Percentiles rank a stretch among this genome's conserved stretches.
phyloP scores from a whole-genome alignment of 1,140 invertebrate genomes.

The Andrena cerasifolii region DNA sequence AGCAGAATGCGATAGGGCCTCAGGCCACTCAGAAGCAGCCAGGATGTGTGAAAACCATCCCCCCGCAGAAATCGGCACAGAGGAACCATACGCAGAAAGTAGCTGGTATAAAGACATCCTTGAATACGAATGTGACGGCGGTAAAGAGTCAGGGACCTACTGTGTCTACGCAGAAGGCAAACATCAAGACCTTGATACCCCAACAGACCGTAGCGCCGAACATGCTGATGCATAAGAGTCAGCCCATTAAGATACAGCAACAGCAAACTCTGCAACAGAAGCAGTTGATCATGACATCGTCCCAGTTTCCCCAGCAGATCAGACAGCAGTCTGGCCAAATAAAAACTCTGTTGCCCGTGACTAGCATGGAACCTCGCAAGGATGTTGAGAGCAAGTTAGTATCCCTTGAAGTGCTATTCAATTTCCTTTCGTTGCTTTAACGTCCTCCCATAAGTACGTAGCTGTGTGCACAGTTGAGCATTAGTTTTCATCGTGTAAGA shows the following conservation, averaged over 20 bases:
- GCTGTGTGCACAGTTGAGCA: too few relatives aligned
- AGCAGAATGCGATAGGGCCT: conserved; percentile 67
- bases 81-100: conserved; percentile 73
- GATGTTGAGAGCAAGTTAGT: conserved; percentile 72
- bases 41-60: conserved; percentile 79
- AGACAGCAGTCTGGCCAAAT: conserved; percentile 70
- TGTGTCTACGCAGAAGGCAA: conserved; percentile 59
- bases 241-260: conserved; percentile 73
- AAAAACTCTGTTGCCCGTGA: conserved; percentile 73
- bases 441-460: not conserved
- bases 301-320: conserved; percentile 64
- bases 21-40: conserved; percentile 73
- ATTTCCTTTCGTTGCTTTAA: not conserved
- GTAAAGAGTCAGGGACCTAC: conserved; percentile 59
- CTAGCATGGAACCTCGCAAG: conserved; percentile 57
- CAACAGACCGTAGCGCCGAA: conserved; percentile 64
- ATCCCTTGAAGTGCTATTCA: not conserved
- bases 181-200: conserved; percentile 70
- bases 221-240: conserved; percentile 63
- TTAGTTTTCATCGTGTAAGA: too few relatives aligned
- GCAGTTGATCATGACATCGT: conserved; percentile 61
- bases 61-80: conserved; percentile 72
- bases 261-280: conserved; percentile 72
- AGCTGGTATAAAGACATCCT: conserved; percentile 68
- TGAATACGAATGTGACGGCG: conserved; percentile 71